Percentiles rank a stretch among this genome's conserved stretches.
Conservation (phyloP, 2,113 vertebrate genomes). For the Telmatochromis sp. region DNA sequence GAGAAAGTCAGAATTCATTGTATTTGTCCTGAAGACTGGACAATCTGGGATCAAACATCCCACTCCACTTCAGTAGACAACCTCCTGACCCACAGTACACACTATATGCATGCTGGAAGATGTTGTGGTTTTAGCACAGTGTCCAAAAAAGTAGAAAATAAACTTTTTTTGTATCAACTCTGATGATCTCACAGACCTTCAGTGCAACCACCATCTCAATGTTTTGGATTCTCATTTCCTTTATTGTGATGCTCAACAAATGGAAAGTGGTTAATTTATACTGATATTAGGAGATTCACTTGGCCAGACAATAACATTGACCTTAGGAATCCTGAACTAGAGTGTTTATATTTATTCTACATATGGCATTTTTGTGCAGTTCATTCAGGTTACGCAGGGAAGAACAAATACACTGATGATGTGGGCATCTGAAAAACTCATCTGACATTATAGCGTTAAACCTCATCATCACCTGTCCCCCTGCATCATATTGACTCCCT, state of each 20-base stretch:
- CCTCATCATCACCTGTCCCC: background rate
- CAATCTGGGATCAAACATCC: background rate
- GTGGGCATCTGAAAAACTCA: background rate
- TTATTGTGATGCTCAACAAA: background rate
- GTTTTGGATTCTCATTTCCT: background rate
- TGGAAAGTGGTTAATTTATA: background rate
- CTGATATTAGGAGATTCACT: background rate
- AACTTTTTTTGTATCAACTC: background rate
- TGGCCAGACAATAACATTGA: background rate
- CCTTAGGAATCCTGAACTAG: background rate
- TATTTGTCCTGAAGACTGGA: background rate
- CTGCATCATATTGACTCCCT: background rate
- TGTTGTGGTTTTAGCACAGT: background rate
- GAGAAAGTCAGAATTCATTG: background rate
- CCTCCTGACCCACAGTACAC: background rate
- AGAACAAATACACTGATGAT: background rate
- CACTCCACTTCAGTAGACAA: background rate
- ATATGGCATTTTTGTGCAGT: background rate
- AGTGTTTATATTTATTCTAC: background rate
- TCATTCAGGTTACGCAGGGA: background rate
- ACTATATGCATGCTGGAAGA: background rate
- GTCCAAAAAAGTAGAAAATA: background rate
- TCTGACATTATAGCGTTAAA: background rate
- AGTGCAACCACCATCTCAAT: background rate
- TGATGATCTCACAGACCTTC: background rate